phyloP scores from a whole-genome alignment of 92 coral and sea anemone species.

The Blastomussa wellsi region DNA sequence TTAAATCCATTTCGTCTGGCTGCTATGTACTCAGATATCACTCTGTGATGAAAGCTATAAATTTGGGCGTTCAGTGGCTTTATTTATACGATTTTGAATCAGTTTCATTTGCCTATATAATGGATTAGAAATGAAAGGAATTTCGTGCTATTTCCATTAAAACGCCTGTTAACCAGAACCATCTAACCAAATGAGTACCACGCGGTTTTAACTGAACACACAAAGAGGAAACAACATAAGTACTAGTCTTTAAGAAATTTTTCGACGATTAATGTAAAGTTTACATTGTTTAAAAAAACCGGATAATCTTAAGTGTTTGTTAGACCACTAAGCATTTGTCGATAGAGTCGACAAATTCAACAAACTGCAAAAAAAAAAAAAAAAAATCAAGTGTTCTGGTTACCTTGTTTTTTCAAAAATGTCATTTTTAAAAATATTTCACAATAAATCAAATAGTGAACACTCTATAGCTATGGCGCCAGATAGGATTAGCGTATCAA shows the following conservation, averaged over 20 bases:
- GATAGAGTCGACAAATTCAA: no score
- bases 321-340: no score
- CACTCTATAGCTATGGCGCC: not conserved
- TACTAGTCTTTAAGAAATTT: not conserved
- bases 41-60: not conserved
- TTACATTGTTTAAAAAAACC: no score
- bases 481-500: not conserved
- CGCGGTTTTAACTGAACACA: no score
- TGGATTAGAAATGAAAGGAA: not conserved
- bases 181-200: no score
- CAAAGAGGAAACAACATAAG: not conserved
- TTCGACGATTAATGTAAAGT: not conserved
- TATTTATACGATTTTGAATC: not conserved
- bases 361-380: no score
- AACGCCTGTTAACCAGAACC: not conserved
- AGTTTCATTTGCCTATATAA: not conserved
- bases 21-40: not conserved
- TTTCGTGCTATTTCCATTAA: not conserved
- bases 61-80: not conserved
- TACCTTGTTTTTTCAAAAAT: no score
- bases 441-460: no score
- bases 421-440: no score
- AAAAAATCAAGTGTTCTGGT: no score
- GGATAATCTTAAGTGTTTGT: no score
- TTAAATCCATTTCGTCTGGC: not conserved